A percentile compares a stretch with the other conserved stretches of the same genome.
Evolutionary conservation across 1,140 invertebrate species (phyloP).

Genomic region (Brachionus plicatilis): DNA sequence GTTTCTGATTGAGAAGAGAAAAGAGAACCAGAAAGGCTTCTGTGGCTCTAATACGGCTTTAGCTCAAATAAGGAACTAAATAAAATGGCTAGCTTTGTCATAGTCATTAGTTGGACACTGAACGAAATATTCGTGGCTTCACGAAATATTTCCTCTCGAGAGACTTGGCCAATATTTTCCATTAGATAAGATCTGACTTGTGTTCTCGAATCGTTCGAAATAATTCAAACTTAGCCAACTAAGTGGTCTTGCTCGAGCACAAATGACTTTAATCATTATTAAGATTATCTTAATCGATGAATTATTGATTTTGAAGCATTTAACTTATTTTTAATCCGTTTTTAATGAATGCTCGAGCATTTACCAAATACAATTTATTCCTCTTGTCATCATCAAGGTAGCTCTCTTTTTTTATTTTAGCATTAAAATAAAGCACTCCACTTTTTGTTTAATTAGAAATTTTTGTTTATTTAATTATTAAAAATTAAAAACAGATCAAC

Average conservation of each 20-base stretch:
- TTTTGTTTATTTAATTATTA: neutral
- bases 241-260: neutral
- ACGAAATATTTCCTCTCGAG: neutral
- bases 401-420: neutral
- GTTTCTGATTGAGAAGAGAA: neutral
- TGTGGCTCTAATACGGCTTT: neutral
- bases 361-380: neutral
- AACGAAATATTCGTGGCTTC: neutral
- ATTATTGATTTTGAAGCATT: neutral
- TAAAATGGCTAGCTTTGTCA: neutral
- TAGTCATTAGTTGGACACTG: neutral
- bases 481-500: neutral
- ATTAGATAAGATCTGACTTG: conserved; percentile 31
- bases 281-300: conserved; percentile 24
- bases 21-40: neutral
- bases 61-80: conserved; percentile 1
- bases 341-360: conserved; percentile 15
- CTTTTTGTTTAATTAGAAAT: neutral
- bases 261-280: conserved; percentile 14
- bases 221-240: neutral
- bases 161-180: neutral
- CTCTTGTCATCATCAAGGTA: neutral
- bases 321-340: neutral
- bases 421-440: neutral
- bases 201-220: neutral